Percentiles rank a stretch among this genome's conserved stretches.
phyloP scores from a whole-genome alignment of 2,113 vertebrate species.

The Piaya cayana region DNA sequence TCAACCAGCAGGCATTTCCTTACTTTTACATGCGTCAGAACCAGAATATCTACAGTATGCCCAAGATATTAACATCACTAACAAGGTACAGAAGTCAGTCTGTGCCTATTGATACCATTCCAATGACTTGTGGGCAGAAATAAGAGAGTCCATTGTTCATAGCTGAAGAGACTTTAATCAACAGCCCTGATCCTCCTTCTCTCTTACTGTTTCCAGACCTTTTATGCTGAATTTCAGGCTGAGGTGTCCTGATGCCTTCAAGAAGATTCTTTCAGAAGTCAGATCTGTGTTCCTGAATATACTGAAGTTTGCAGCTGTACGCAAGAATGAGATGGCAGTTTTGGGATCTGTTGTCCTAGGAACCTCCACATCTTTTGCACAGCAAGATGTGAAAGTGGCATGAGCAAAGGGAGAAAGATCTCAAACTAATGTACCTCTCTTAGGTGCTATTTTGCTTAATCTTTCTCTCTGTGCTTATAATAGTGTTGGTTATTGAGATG shows the following conservation, averaged over 20 bases:
- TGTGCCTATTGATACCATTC: not conserved
- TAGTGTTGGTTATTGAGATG: not conserved
- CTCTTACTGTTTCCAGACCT: constrained; percentile 25
- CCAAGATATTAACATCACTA: not conserved
- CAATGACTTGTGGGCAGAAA: not conserved
- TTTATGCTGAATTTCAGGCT: constrained; percentile 58
- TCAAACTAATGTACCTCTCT: not conserved
- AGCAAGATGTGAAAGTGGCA: not conserved
- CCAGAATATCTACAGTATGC: not conserved
- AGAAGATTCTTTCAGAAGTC: constrained; percentile 5
- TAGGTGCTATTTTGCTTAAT: not conserved
- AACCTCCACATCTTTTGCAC: not conserved
- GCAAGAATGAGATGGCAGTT: constrained; percentile 5
- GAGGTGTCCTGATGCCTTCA: constrained; percentile 3
- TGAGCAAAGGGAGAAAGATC: not conserved
- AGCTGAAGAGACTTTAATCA: not conserved
- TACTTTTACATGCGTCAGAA: not conserved
- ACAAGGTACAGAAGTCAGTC: not conserved
- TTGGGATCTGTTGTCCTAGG: not conserved
- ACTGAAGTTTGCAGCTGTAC: not conserved
- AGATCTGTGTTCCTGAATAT: not conserved
- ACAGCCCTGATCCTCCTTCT: not conserved
- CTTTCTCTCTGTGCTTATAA: not conserved
- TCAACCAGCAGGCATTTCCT: not conserved
- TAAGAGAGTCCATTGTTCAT: not conserved